phyloP scores from a whole-genome alignment of 2,113 vertebrate genomes.

The Hemiscyllium ocellatum region DNA sequence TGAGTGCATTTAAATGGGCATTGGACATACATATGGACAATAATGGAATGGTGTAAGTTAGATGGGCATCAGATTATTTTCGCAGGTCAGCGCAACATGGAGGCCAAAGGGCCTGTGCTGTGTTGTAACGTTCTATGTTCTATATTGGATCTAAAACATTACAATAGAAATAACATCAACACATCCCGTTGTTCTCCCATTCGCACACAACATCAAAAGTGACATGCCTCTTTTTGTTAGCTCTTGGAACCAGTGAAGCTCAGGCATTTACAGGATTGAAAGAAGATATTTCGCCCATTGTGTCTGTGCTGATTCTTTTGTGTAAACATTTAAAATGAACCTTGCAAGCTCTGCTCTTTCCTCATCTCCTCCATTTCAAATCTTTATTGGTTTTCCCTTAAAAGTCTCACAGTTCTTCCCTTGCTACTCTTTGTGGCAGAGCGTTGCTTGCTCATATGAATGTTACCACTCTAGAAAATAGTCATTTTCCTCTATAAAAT shows the following conservation, averaged over 20 bases:
- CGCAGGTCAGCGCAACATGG: no score
- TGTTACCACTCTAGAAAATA: not conserved
- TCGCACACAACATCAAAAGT: not conserved
- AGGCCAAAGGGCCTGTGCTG: no score
- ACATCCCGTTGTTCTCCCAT: not conserved
- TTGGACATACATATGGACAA: no score
- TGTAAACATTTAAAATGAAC: not conserved
- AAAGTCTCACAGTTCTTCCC: not conserved
- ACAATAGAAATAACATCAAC: not conserved
- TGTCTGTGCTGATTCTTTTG: not conserved
- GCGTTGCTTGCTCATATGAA: not conserved
- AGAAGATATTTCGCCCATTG: not conserved
- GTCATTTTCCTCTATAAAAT: not conserved
- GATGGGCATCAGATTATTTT: no score
- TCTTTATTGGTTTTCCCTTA: not conserved
- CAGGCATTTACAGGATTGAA: not conserved
- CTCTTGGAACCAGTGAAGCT: not conserved
- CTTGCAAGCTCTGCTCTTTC: not conserved
- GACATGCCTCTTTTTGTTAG: not conserved
- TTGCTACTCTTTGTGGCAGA: not conserved
- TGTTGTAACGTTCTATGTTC: no score
- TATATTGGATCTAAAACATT: not conserved
- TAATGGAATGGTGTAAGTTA: no score
- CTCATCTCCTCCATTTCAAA: not conserved
- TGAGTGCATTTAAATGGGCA: no score